These are phyloP conservation scores for Drosophila setosimentum DNA, from an alignment of 2,888 invertebrate genomes.

Conservation along the genomic window DNA sequence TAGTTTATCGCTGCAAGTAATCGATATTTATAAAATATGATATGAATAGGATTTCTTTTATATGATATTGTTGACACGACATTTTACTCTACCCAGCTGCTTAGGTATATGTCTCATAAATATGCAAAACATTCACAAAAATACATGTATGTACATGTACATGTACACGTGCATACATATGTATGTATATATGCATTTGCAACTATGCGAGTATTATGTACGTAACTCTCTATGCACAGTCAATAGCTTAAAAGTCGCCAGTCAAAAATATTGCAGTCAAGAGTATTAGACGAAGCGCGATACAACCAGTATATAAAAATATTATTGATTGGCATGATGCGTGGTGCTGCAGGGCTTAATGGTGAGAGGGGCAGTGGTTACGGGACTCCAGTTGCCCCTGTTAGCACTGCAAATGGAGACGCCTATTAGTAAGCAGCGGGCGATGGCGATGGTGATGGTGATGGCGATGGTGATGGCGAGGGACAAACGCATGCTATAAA, in stretches of 20 bases:
- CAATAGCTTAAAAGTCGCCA: constrained; percentile 41
- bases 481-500: constrained; percentile 75
- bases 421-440: constrained; percentile 54
- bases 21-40: neutral
- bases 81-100: too few species aligned
- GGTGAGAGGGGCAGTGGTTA: neutral
- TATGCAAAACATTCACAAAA: neutral
- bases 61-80: too few species aligned
- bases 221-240: neutral
- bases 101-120: neutral
- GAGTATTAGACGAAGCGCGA: constrained; percentile 59
- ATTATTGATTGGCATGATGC: constrained; percentile 56
- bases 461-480: constrained; percentile 11
- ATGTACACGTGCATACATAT: neutral
- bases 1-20: neutral
- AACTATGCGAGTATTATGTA: neutral
- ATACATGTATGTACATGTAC: neutral
- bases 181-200: too few species aligned
- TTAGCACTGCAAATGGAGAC: constrained; percentile 39
- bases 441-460: neutral
- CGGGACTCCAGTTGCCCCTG: neutral
- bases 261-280: constrained; percentile 43
- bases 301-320: constrained; percentile 54
- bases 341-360: constrained; percentile 7
- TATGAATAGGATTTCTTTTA: neutral